Evolutionary conservation across 1,140 invertebrate genomes (phyloP).

Genomic region (Sycophila sp.): DNA sequence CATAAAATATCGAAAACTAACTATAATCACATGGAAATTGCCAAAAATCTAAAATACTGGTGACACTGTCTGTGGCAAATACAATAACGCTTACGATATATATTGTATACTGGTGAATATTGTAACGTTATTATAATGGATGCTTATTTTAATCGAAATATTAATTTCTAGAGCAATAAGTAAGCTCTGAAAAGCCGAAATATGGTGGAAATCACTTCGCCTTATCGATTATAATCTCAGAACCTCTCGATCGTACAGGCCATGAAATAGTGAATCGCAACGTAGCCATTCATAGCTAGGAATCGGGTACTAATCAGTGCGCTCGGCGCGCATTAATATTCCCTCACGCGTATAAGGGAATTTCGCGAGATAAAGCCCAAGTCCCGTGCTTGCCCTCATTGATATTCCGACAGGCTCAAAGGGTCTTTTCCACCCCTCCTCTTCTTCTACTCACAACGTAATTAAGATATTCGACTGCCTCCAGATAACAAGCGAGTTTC

Average conservation of each 20-base stretch:
- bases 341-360: conserved; percentile 15
- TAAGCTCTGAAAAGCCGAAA: too few relatives aligned
- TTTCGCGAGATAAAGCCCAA: conserved; percentile 40
- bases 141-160: too few relatives aligned
- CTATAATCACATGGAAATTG: too few relatives aligned
- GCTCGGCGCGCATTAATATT: conserved; percentile 42
- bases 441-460: conserved; percentile 45
- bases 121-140: too few relatives aligned
- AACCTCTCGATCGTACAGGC: too few relatives aligned
- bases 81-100: too few relatives aligned
- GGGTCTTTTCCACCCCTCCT: neutral
- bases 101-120: too few relatives aligned
- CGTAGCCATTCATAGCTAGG: neutral
- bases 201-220: neutral
- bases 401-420: conserved; percentile 38
- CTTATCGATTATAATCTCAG: neutral
- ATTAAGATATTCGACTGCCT: conserved; percentile 50
- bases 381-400: conserved; percentile 34
- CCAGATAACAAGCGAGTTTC: conserved; percentile 45
- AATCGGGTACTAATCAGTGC: conserved; percentile 38
- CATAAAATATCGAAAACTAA: too few relatives aligned
- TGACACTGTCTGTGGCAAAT: too few relatives aligned
- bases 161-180: too few relatives aligned
- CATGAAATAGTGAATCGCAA: conserved; percentile 6
- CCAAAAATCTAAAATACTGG: too few relatives aligned